Conservation (phyloP, 2,113 vertebrate genomes). For the Scytalopus superciliaris region DNA sequence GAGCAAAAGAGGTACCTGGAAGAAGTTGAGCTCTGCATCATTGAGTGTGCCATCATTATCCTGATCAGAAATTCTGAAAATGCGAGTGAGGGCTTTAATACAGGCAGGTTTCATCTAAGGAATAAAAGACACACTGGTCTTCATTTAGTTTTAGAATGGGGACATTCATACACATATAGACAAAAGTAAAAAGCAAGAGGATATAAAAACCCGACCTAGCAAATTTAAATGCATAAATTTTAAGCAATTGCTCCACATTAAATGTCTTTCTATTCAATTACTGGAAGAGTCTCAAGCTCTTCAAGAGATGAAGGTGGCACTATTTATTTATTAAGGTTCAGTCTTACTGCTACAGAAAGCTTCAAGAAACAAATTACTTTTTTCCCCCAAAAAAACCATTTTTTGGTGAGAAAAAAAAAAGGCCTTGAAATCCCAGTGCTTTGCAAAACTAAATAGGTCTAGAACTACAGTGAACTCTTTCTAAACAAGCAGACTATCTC, state of each 20-base stretch:
- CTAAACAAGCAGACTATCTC: background rate
- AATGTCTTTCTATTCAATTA: background rate
- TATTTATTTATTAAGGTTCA: background rate
- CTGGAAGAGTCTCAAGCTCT: background rate
- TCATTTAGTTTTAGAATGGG: background rate
- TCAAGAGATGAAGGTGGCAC: background rate
- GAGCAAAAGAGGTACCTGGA: constrained; percentile 81
- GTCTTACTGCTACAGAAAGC: background rate
- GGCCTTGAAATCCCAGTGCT: background rate
- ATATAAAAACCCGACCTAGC: background rate
- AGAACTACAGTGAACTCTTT: constrained; percentile 4
- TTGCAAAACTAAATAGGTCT: background rate
- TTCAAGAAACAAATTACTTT: background rate
- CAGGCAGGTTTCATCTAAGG: constrained; percentile 92
- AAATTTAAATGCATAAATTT: background rate
- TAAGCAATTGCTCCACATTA: background rate
- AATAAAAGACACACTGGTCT: background rate
- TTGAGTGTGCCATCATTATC: constrained; percentile 98
- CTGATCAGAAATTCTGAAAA: constrained; percentile 97
- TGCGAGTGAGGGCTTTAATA: constrained; percentile 93
- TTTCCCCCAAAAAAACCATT: background rate
- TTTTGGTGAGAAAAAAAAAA: background rate
- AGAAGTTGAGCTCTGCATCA: constrained; percentile 97
- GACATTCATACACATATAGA: background rate
- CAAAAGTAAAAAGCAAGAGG: background rate